phyloP scores from a whole-genome alignment of 2,888 invertebrate species.

The Idaea dimidiata region DNA sequence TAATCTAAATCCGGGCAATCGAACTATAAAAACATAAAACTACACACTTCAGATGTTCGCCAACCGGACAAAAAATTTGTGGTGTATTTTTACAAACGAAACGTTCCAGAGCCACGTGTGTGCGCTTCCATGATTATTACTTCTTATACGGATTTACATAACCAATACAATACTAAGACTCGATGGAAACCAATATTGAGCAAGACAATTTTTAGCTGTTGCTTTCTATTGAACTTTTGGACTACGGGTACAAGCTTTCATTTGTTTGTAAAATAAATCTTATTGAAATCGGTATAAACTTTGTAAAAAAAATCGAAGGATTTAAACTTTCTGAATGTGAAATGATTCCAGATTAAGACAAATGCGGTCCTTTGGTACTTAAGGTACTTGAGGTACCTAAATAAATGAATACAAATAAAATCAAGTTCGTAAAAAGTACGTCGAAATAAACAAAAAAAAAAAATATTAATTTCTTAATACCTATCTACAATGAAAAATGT shows the following conservation, averaged over 20 bases:
- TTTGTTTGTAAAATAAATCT: neutral
- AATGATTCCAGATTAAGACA: neutral
- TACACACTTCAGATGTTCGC: too few relatives aligned
- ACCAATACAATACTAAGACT: slow-evolving; percentile 21
- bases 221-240: slow-evolving; percentile 10
- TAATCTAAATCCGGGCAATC: too few relatives aligned
- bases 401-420: too few relatives aligned
- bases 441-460: too few relatives aligned
- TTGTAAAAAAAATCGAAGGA: neutral
- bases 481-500: neutral
- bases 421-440: too few relatives aligned
- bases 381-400: too few relatives aligned
- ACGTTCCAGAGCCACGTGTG: slow-evolving; percentile 64
- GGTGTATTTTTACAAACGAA: slow-evolving; percentile 14
- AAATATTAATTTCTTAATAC: too few relatives aligned
- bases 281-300: neutral
- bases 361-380: too few relatives aligned
- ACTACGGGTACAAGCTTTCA: neutral
- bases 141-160: slow-evolving; percentile 47
- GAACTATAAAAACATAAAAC: too few relatives aligned
- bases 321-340: neutral
- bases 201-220: slow-evolving; percentile 14
- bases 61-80: neutral
- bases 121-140: slow-evolving; percentile 69
- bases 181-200: slow-evolving; percentile 23